Conservation (phyloP, 2,888 invertebrate genomes). For the Dynastes tityus region DNA sequence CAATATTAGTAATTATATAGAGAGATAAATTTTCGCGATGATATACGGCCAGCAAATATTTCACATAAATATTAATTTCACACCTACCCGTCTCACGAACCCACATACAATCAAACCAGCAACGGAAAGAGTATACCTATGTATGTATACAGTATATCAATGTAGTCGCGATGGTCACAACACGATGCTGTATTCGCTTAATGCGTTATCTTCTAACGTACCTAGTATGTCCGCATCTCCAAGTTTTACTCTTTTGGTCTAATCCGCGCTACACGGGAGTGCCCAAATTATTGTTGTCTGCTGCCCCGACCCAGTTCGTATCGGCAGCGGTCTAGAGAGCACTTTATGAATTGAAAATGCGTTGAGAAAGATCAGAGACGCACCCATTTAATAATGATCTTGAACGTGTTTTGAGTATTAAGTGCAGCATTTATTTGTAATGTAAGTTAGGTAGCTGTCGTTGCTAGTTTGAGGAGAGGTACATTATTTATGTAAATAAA, state of each 20-base stretch:
- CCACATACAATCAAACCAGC: conserved; percentile 40
- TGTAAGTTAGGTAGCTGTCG: background rate
- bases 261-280: conserved; percentile 32
- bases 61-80: conserved; percentile 50
- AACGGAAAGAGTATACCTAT: conserved; percentile 9
- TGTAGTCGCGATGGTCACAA: background rate
- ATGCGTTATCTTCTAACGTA: conserved; percentile 25
- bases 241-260: conserved; percentile 18
- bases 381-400: conserved; percentile 24
- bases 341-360: conserved; percentile 9
- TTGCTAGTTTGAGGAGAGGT: no score
- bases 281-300: conserved; percentile 26
- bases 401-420: conserved; percentile 5
- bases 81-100: conserved; percentile 47
- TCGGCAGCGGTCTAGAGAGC: background rate
- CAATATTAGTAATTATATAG: conserved; percentile 48
- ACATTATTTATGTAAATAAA: background rate
- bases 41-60: conserved; percentile 49
- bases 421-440: background rate
- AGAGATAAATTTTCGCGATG: conserved; percentile 49
- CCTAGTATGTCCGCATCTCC: conserved; percentile 14
- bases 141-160: conserved; percentile 4
- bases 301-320: conserved; percentile 36
- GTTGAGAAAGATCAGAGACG: background rate
- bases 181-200: background rate